These are phyloP conservation scores for Myrmecobius fasciatus DNA, from an alignment of 2,113 vertebrate species.

Conservation along the genomic window DNA sequence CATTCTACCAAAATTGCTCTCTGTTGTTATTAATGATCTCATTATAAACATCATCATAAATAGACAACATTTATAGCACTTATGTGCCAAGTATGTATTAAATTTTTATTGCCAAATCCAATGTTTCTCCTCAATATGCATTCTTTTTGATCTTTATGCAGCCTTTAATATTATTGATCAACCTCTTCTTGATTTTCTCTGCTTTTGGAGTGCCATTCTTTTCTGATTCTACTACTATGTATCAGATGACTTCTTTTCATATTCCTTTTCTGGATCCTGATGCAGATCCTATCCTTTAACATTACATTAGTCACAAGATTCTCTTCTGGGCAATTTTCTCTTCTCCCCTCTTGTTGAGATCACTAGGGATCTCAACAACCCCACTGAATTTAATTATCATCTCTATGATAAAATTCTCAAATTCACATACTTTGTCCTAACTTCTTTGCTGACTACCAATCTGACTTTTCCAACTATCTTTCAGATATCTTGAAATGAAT, in stretches of 20 bases:
- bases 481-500: not conserved
- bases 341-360: no score
- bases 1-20: not conserved
- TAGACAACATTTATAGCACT: not conserved
- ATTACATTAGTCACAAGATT: not conserved
- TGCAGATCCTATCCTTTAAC: not conserved
- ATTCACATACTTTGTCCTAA: not conserved
- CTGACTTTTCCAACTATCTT: not conserved
- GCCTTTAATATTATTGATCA: not conserved
- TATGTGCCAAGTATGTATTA: not conserved
- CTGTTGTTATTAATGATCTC: not conserved
- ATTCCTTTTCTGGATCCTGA: not conserved
- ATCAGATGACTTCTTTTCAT: not conserved
- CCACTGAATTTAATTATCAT: not conserved
- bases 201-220: not conserved
- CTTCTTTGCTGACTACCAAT: not conserved
- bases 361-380: not conserved
- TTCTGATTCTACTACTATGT: not conserved
- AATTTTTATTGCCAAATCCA: not conserved
- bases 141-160: not conserved
- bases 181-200: not conserved
- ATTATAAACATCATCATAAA: not conserved
- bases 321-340: not conserved
- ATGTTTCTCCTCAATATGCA: not conserved
- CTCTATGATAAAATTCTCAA: not conserved